Percentiles rank a stretch among this genome's conserved stretches.
phyloP scores from a whole-genome alignment of 2,888 invertebrate genomes.

The Andrena praecox region DNA sequence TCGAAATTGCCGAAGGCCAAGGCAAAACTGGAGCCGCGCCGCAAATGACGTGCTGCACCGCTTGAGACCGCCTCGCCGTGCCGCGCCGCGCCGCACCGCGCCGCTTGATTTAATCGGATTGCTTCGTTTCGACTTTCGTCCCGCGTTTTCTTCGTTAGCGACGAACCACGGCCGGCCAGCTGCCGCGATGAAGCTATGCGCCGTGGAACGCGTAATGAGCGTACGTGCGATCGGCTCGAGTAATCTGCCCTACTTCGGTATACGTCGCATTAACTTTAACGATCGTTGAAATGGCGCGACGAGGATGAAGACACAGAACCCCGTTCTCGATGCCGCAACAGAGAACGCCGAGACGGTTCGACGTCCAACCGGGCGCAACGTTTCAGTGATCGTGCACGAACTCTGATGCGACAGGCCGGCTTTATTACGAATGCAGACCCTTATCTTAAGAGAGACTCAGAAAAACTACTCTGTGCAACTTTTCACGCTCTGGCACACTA shows the following conservation, averaged over 20 bases:
- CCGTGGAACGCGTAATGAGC: constrained; percentile 69
- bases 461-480: too few relatives aligned
- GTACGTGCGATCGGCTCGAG: constrained; percentile 67
- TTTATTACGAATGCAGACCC: background rate
- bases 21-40: constrained; percentile 27
- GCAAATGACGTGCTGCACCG: constrained; percentile 34
- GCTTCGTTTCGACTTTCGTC: constrained; percentile 60
- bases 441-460: constrained; percentile 3
- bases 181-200: constrained; percentile 70
- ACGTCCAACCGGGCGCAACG: constrained; percentile 41
- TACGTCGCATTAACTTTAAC: constrained; percentile 72
- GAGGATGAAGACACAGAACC: constrained; percentile 59
- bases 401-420: background rate
- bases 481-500: too few relatives aligned
- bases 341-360: constrained; percentile 18
- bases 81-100: constrained; percentile 18
- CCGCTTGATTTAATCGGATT: constrained; percentile 58
- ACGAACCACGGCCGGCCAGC: constrained; percentile 31
- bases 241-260: constrained; percentile 69
- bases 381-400: constrained; percentile 12
- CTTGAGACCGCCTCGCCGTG: constrained; percentile 18
- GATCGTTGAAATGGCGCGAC: constrained; percentile 56
- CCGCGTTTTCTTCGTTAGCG: constrained; percentile 63
- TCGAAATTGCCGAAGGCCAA: constrained; percentile 52
- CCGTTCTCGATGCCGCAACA: constrained; percentile 20